Percentiles rank a stretch among this genome's conserved stretches.
Conservation (phyloP, 2,888 invertebrate genomes). For the Cephus rjabovi region DNA sequence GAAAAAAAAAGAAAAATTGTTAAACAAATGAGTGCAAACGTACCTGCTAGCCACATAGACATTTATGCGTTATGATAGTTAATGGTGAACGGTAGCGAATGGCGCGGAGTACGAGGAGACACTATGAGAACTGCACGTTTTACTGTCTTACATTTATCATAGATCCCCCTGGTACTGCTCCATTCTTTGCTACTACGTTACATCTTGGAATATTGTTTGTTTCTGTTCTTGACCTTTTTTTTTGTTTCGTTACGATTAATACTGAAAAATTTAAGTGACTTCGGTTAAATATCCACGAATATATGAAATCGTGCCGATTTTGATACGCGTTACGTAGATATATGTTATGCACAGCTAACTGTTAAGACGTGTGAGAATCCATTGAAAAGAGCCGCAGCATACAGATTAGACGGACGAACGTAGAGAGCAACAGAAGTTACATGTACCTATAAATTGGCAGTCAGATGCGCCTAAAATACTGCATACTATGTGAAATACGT, state of each 20-base stretch:
- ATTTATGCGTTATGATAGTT: slow-evolving; percentile 24
- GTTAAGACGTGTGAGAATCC: background rate
- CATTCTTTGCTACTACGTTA: background rate
- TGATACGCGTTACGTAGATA: background rate
- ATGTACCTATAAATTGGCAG: background rate
- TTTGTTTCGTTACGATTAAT: slow-evolving; percentile 15
- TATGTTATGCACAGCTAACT: background rate
- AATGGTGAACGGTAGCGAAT: slow-evolving; percentile 2
- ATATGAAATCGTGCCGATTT: background rate
- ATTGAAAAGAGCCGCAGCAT: background rate
- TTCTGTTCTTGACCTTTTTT: slow-evolving; percentile 12
- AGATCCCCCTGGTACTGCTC: background rate
- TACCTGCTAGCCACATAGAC: slow-evolving; percentile 60
- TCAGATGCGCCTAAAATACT: background rate
- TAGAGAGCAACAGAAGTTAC: background rate
- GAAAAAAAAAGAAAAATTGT: background rate
- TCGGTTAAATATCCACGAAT: background rate
- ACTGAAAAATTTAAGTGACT: background rate
- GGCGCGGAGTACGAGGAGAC: background rate
- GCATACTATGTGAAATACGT: background rate
- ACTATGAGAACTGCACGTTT: background rate
- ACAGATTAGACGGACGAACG: background rate
- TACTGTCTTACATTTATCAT: background rate
- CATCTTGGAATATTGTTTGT: slow-evolving; percentile 7
- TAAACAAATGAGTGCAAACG: slow-evolving; percentile 51